A percentile compares a stretch with the other conserved stretches of the same genome.
These are phyloP conservation scores for Linepithema humile DNA, from an alignment of 1,140 invertebrate species.

Conservation along the genomic window DNA sequence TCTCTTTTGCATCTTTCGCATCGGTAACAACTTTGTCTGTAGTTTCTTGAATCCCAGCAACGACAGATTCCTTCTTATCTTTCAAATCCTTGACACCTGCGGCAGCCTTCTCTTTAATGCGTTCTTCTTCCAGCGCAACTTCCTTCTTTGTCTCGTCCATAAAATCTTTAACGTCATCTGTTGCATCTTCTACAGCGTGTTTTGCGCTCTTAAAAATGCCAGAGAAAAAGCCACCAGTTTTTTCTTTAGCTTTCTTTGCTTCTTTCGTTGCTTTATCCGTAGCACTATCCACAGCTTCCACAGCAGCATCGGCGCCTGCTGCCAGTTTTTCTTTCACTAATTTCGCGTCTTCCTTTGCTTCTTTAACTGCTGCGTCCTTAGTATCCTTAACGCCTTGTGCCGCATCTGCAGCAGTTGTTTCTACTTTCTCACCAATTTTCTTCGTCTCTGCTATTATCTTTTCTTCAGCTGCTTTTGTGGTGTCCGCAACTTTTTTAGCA, in stretches of 20 bases:
- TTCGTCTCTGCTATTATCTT: background rate
- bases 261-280: slow-evolving; percentile 53
- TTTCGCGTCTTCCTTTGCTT: slow-evolving; percentile 31
- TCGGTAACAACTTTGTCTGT: background rate
- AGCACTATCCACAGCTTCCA: background rate
- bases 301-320: background rate
- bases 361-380: slow-evolving; percentile 14
- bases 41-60: background rate
- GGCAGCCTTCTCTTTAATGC: background rate
- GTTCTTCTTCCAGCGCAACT: slow-evolving; percentile 66
- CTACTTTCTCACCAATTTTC: background rate
- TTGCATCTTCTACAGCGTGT: slow-evolving; percentile 26
- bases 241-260: slow-evolving; percentile 22
- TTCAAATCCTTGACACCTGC: slow-evolving; percentile 56
- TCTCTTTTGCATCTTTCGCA: slow-evolving; percentile 28
- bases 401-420: background rate
- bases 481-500: background rate
- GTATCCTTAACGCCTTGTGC: background rate
- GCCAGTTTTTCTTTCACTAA: slow-evolving; percentile 18
- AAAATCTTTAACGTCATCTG: slow-evolving; percentile 61
- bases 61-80: background rate
- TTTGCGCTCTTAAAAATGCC: slow-evolving; percentile 66
- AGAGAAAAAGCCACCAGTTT: slow-evolving; percentile 54
- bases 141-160: slow-evolving; percentile 60
- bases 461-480: background rate